A percentile compares a stretch with the other conserved stretches of the same genome.
These are phyloP conservation scores for Drosophila orosa DNA, from an alignment of 1,140 invertebrate species.

Conservation along the genomic window DNA sequence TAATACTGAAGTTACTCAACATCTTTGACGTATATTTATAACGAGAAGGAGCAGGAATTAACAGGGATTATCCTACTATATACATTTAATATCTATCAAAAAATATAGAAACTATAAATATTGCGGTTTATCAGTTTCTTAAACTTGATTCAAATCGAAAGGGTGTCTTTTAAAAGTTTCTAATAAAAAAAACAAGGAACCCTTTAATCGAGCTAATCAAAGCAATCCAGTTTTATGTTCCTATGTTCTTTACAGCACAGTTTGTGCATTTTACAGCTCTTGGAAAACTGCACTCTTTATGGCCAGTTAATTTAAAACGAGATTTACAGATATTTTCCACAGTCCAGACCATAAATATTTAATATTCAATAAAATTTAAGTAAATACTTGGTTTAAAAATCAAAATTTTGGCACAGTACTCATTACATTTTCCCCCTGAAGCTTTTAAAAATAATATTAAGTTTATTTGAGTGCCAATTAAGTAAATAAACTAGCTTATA, in stretches of 20 bases:
- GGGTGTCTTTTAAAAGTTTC: background rate
- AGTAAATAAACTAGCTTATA: background rate
- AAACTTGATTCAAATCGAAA: background rate
- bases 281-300: background rate
- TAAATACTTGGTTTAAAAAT: background rate
- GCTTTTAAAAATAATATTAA: background rate
- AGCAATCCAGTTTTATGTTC: background rate
- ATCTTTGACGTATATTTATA: slow-evolving; percentile 55
- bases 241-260: background rate
- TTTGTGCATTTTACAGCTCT: background rate
- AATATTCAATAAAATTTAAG: background rate
- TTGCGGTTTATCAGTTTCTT: background rate
- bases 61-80: too few species aligned
- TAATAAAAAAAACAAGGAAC: background rate
- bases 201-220: background rate
- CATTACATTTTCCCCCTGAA: background rate
- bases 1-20: too few species aligned
- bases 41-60: slow-evolving; percentile 2
- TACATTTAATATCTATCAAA: background rate
- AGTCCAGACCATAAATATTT: background rate
- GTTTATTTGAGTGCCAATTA: background rate
- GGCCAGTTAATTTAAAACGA: background rate
- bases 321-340: background rate
- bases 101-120: too few species aligned
- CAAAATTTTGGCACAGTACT: too few species aligned